Conservation (phyloP, 2,888 invertebrate species). For the Drosophila neonasuta region DNA sequence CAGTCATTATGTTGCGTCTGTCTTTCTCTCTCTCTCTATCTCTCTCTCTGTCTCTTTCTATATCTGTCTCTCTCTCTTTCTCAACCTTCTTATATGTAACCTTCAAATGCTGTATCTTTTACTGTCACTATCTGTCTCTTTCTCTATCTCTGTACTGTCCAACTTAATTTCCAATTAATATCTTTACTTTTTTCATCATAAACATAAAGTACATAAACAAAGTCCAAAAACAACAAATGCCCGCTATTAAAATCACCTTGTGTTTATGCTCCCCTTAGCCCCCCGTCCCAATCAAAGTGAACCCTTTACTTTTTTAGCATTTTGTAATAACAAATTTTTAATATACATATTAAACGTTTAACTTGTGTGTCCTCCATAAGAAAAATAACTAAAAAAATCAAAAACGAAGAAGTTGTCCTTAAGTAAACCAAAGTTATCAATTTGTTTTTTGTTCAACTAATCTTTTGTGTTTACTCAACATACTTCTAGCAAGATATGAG, state of each 20-base stretch:
- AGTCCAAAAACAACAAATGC: slow-evolving; percentile 39
- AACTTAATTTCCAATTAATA: slow-evolving; percentile 19
- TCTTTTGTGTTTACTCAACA: slow-evolving; percentile 28
- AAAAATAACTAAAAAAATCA: background rate
- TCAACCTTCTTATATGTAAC: slow-evolving; percentile 25
- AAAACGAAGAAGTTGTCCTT: slow-evolving; percentile 17
- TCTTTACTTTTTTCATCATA: slow-evolving; percentile 18
- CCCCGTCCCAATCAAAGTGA: slow-evolving; percentile 3
- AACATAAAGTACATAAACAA: slow-evolving; percentile 27
- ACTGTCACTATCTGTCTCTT: slow-evolving; percentile 31
- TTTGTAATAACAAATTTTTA: slow-evolving; percentile 49
- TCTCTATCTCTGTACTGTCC: slow-evolving; percentile 38
- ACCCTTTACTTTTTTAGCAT: slow-evolving; percentile 57
- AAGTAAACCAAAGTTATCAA: slow-evolving; percentile 15
- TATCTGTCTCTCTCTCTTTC: slow-evolving; percentile 35
- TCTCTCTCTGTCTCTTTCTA: slow-evolving; percentile 28
- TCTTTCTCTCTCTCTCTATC: slow-evolving; percentile 36
- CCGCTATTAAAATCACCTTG: slow-evolving; percentile 50
- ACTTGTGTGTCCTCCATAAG: slow-evolving; percentile 46
- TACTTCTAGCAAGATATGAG: slow-evolving; percentile 11
- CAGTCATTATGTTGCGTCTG: slow-evolving; percentile 60
- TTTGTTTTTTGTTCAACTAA: slow-evolving; percentile 39
- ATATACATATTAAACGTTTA: slow-evolving; percentile 39
- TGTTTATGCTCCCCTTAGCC: slow-evolving; percentile 34
- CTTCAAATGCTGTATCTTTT: slow-evolving; percentile 22